These are phyloP conservation scores for Botia almorhae DNA, from an alignment of 2,797 vertebrate species.

Conservation along the genomic window DNA sequence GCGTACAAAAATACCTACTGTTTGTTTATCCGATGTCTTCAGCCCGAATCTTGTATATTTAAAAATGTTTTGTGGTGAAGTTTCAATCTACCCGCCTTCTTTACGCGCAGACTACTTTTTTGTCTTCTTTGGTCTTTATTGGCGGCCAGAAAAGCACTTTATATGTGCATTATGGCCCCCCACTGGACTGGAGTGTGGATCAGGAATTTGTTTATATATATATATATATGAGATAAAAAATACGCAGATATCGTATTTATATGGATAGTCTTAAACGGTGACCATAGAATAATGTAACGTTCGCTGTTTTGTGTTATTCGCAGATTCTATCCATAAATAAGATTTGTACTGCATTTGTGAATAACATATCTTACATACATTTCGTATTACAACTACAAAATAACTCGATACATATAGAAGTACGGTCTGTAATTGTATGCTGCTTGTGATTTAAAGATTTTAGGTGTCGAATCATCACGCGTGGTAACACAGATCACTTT, in stretches of 20 bases:
- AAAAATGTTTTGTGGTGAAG: background rate
- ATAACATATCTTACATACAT: background rate
- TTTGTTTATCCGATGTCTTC: background rate
- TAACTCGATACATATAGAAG: background rate
- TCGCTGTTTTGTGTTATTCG: background rate
- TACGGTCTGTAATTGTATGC: background rate
- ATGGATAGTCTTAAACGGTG: background rate
- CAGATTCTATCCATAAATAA: background rate
- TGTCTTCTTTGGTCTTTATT: too few species aligned
- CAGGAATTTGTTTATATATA: too few species aligned
- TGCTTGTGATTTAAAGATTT: background rate
- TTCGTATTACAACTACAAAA: background rate
- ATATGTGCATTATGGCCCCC: too few species aligned
- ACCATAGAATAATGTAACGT: background rate
- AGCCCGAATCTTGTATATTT: too few species aligned
- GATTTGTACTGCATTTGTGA: too few species aligned
- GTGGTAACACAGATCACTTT: accelerated
- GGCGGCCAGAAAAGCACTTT: too few species aligned
- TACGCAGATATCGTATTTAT: background rate
- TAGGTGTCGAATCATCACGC: background rate
- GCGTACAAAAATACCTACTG: background rate
- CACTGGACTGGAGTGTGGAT: too few species aligned
- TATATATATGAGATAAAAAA: too few species aligned
- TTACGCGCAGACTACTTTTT: background rate
- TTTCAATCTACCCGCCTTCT: constrained; percentile 47